phyloP scores from a whole-genome alignment of 2,888 invertebrate species.

The Dasypolia templi region DNA sequence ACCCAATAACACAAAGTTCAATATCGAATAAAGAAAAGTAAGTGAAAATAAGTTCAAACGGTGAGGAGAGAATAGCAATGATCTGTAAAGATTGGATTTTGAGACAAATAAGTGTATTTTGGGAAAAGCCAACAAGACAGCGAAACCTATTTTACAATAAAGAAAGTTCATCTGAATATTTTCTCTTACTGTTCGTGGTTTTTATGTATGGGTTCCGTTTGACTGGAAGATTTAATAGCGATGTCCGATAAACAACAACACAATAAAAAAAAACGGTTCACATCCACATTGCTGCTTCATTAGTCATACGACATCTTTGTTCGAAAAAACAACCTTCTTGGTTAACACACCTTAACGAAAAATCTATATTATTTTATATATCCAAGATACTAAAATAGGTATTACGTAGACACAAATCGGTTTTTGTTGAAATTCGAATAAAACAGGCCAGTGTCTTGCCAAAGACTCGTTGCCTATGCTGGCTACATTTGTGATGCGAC shows the following conservation, averaged over 20 bases:
- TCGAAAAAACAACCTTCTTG: slow-evolving; percentile 25
- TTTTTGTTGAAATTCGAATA: slow-evolving; percentile 68
- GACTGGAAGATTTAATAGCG: slow-evolving; percentile 53
- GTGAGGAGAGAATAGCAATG: slow-evolving; percentile 61
- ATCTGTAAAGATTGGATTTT: slow-evolving; percentile 42
- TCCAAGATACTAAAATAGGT: slow-evolving; percentile 42
- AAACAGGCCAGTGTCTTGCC: slow-evolving; percentile 46
- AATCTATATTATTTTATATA: slow-evolving; percentile 19
- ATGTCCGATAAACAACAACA: slow-evolving; percentile 40
- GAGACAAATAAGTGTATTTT: slow-evolving; percentile 43
- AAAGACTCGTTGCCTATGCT: slow-evolving; percentile 70
- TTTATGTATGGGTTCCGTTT: slow-evolving; percentile 35
- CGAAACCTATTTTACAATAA: slow-evolving; percentile 43
- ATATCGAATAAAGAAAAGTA: slow-evolving; percentile 17
- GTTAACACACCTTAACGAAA: slow-evolving; percentile 17
- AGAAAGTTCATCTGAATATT: slow-evolving; percentile 61
- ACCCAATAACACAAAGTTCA: slow-evolving; percentile 31
- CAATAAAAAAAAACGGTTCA: slow-evolving; percentile 37
- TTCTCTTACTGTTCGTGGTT: slow-evolving; percentile 44
- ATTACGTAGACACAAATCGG: slow-evolving; percentile 39
- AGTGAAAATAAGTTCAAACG: slow-evolving; percentile 33
- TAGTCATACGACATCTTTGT: slow-evolving; percentile 43
- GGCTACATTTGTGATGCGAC: slow-evolving; percentile 72
- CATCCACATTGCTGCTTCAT: slow-evolving; percentile 36
- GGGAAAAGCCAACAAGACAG: slow-evolving; percentile 37